Evolutionary conservation across 2,888 invertebrate species (phyloP), one percentile per base, ranked within the genome.

Genomic region (Amblyjoppa fuscipennis): DNA sequence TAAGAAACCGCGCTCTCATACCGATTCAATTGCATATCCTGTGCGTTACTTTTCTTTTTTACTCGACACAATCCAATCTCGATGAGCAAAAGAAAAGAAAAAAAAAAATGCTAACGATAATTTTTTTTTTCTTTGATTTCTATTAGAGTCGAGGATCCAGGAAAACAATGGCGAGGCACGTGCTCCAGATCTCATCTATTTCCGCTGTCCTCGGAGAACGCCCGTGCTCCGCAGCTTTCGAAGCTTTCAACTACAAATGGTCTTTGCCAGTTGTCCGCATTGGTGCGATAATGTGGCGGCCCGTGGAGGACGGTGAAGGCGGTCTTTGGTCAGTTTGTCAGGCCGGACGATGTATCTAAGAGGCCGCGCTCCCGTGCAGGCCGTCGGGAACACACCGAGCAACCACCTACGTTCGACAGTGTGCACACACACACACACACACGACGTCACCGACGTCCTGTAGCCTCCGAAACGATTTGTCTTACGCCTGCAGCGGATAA

Each of bases 311-410:
- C 91, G 91, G 91, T 90, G 90, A 89, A 90, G 90, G 91, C 90
- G 91, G 92, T 89, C 91, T 91, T 87, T 87, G 92, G 90, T 91
- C 93, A 93, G 92, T 93, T 93, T 93, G 93, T 93, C 93, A 92
- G 92, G 87, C 89, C 66, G 84, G 86, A 88, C 89, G 90, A 92
- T 91, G 91, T 91, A 90, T 90, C 90, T 91, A 89, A 90, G 90
- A 90, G 91, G 66, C 38, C 77, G 51, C 3, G 20, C 71, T 64
- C 20, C 31, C 49, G 64, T 66, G 45, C 16, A 28, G 31, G 34
- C 64, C n/a, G 31, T 31, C 66, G n/a, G 61, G 9, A 66, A 38
- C 28, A 38, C 1, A 7, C 41, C 25, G 25, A 61, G 64, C 28
- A 53, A 51, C 38, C 77, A 28, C 53, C 53, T 28, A 77, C 41